These are phyloP conservation scores for Meda fulgida DNA, from an alignment of 2,797 vertebrate genomes.

Conservation along the genomic window DNA sequence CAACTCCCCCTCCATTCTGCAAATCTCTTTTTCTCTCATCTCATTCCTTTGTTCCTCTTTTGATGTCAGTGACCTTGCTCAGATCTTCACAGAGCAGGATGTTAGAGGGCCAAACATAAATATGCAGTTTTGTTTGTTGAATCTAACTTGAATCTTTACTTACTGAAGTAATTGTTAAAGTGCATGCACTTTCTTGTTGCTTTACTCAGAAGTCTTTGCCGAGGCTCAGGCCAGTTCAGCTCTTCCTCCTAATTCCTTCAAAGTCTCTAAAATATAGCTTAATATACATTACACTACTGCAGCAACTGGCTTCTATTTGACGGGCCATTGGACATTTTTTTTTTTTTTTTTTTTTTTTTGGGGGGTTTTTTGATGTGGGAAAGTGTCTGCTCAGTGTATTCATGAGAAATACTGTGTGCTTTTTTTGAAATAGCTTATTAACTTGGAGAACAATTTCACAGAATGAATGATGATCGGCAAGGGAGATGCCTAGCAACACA, in stretches of 20 bases:
- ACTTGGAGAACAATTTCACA: not conserved
- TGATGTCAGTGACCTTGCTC: constrained; percentile 10
- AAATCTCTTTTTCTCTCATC: constrained; percentile 14
- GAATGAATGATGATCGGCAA: not conserved
- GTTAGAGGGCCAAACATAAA: constrained; percentile 4
- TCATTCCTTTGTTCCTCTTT: constrained; percentile 18
- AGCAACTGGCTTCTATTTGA: not conserved
- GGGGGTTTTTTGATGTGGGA: too few species aligned
- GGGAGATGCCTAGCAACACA: not conserved
- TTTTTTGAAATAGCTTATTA: constrained; percentile 5
- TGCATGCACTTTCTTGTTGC: not conserved
- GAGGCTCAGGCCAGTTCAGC: not conserved
- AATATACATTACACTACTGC: not conserved
- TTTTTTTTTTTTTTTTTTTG: not conserved
- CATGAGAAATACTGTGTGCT: not conserved
- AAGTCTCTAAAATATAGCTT: not conserved
- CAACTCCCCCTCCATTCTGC: constrained; percentile 33
- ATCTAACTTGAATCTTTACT: not conserved
- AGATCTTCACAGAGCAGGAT: not conserved
- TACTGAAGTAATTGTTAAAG: constrained; percentile 27
- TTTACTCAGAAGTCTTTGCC: constrained; percentile 12
- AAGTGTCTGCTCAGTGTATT: not conserved
- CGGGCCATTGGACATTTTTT: not conserved
- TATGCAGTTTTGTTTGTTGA: constrained; percentile 6
- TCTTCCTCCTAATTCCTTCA: not conserved